Conservation (phyloP, 1,140 invertebrate species). For the Papilio xuthus region DNA sequence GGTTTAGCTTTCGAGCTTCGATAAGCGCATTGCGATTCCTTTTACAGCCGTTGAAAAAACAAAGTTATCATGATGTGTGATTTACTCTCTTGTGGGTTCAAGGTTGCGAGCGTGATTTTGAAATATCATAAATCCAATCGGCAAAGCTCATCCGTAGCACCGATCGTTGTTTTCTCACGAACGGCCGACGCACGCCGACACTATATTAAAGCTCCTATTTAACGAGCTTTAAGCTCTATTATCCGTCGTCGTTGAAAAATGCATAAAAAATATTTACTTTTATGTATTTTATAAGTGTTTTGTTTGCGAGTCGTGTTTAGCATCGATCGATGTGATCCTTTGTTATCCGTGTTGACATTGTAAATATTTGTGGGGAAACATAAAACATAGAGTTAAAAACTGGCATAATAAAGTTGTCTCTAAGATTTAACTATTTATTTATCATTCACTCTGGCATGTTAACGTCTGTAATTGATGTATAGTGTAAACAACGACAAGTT, state of each 20-base stretch:
- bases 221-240: constrained; percentile 37
- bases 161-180: constrained; percentile 74
- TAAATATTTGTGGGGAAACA: constrained; percentile 63
- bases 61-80: constrained; percentile 62
- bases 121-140: constrained; percentile 78
- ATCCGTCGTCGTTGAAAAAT: constrained; percentile 40
- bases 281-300: constrained; percentile 66
- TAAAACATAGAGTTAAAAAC: background rate
- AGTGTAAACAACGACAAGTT: background rate
- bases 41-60: constrained; percentile 30
- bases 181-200: constrained; percentile 30
- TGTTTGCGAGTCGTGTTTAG: constrained; percentile 69
- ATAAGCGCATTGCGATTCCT: constrained; percentile 18
- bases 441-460: background rate
- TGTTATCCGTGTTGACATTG: constrained; percentile 69
- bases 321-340: constrained; percentile 67
- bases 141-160: constrained; percentile 60
- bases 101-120: constrained; percentile 76
- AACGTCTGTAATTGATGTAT: background rate
- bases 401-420: background rate
- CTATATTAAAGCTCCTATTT: constrained; percentile 41
- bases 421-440: background rate
- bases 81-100: constrained; percentile 69
- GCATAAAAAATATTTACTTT: constrained; percentile 52
- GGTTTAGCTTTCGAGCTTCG: constrained; percentile 2